Evolutionary conservation across 2,888 invertebrate genomes (phyloP), one percentile per base, ranked within the genome.

Genomic region (Oscheius onirici): DNA sequence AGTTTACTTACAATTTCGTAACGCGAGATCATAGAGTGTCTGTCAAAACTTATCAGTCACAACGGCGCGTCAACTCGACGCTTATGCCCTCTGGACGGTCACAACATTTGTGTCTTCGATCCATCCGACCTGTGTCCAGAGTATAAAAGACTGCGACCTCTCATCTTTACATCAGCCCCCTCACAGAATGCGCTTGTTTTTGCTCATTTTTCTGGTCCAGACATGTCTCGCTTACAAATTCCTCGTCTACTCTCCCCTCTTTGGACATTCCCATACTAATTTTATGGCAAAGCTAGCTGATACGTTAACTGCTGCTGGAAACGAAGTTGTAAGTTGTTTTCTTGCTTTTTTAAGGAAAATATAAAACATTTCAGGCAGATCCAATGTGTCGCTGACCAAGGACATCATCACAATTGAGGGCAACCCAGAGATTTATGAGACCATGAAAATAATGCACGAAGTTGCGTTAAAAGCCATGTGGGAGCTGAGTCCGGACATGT

Each of bases 211-310:
- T 2, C 2, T 15, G 10, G 10, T 49, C 6, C 34, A 34, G 24
- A 26, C 8, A 24, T 55, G 54, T n/a, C n/a, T 28, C 1, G 24
- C 58, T 13, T 57, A 58, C 43, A 72, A 75, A 44, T 61, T 52
- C 63, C 54, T 77, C 8, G 69, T 77, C 22, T 74, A 57, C 55
- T 71, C 66, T n/a, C 77, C 77, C 2, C 34, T 77, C 15, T 74
- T 77, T 49, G 77, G 72, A n/a, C 71, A 72, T 40, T 74, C 74
- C 43, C 77, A 77, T 28, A 67, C 63, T 11, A 77, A 44, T 34
- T 77, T 71, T 40, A 61, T 77, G 34, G 75, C 65, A 0, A 75
- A 60, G 40, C 63, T 77, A 15, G 73, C 77, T 22, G 77, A 77
- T 34, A 69, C 73, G 41, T 26, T 77, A 6, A 55, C 73, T 2